Conservation (phyloP, 2,113 vertebrate genomes). For the Myotis davidii region DNA sequence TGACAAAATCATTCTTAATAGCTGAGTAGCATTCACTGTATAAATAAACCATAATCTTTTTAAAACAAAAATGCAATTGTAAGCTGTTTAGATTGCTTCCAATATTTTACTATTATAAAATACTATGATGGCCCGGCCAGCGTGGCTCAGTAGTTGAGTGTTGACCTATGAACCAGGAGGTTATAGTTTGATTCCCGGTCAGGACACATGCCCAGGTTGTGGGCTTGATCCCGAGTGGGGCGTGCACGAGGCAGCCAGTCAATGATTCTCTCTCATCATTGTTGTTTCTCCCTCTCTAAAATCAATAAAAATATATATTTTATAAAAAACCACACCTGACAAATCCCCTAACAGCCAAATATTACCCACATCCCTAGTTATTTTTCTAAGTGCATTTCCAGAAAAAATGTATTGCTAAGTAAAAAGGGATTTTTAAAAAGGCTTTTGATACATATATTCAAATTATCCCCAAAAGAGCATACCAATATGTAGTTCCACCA, state of each 20-base stretch:
- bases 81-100: background rate
- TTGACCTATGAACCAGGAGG: too few relatives aligned
- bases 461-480: conserved; percentile 6
- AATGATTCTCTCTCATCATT: too few relatives aligned
- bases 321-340: background rate
- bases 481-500: background rate
- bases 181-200: too few relatives aligned
- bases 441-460: conserved; percentile 17
- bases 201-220: too few relatives aligned
- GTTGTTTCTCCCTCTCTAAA: too few relatives aligned
- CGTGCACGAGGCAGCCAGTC: too few relatives aligned
- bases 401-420: conserved; percentile 40
- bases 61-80: background rate
- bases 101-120: conserved; percentile 13
- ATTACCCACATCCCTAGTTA: conserved; percentile 10
- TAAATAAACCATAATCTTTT: conserved; percentile 12
- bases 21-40: background rate
- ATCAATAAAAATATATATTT: too few relatives aligned
- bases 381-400: conserved; percentile 14
- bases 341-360: background rate
- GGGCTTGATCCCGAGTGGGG: too few relatives aligned
- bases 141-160: too few relatives aligned
- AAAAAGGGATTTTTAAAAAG: background rate
- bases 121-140: background rate
- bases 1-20: conserved; percentile 6